These are phyloP conservation scores for Gymnocephalus cernua DNA, from an alignment of 2,113 vertebrate species.

Conservation along the genomic window DNA sequence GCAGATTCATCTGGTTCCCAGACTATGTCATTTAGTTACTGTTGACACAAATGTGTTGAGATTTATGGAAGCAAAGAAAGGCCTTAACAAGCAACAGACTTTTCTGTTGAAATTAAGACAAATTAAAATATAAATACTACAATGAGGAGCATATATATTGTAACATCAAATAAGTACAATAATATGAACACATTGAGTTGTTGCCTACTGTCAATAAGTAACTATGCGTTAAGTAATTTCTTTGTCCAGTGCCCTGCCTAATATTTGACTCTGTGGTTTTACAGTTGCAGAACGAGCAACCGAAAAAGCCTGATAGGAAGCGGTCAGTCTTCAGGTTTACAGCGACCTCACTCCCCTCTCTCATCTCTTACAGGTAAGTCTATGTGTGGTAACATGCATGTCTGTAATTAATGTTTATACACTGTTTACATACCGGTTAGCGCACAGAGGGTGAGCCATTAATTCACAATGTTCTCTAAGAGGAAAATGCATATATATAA, in stretches of 20 bases:
- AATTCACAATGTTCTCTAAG: slow-evolving; percentile 18
- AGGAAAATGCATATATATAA: background rate
- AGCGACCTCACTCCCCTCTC: slow-evolving; percentile 94
- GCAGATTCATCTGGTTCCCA: no score
- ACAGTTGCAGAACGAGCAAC: slow-evolving; percentile 96
- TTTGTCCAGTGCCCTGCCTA: slow-evolving; percentile 16
- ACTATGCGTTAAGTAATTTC: background rate
- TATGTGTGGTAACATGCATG: background rate
- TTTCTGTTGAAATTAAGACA: no score
- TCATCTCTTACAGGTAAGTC: slow-evolving; percentile 93
- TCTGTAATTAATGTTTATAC: background rate
- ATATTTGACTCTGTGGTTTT: slow-evolving; percentile 61
- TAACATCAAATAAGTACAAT: background rate
- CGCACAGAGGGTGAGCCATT: slow-evolving; percentile 14
- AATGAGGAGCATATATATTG: background rate
- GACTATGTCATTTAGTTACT: no score
- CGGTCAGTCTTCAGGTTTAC: slow-evolving; percentile 92
- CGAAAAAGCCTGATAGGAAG: slow-evolving; percentile 96
- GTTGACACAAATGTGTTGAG: no score
- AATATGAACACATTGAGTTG: background rate
- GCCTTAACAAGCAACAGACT: no score
- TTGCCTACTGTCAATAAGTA: background rate
- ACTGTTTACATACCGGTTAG: background rate
- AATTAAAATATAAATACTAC: background rate
- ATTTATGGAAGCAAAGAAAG: no score